Base-by-base conservation (phyloP, 1,140 invertebrate genomes). In the Xylocopa sonorina region DNA sequence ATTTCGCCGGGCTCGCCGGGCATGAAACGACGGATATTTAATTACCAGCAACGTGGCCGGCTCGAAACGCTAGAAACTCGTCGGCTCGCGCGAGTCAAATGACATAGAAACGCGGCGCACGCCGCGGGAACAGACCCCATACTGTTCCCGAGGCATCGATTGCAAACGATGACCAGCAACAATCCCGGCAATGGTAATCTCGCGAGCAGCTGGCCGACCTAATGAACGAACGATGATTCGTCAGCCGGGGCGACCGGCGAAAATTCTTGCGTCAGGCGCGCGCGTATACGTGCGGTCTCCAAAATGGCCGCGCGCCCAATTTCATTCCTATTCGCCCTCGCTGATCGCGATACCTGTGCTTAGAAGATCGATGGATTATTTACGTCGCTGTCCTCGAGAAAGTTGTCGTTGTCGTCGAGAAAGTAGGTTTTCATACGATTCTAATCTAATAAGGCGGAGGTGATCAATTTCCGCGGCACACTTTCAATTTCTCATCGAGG, bases 131-230 rank as follows among this genome's bases (percentile, higher is more conserved):
- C 55, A 67, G 81, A 62, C 82, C 77, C 71, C 76, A 80, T 84
- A 83, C 82, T 68, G 83, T 84, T 84, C 53, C 46, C 58, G 32
- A 38, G 48, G 82, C 82, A 85, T 85, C 84, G 83, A 85, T 85
- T 85, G 84, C 84, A 84, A 81, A 84, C 75, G 84, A 85, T 85
- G 84, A 85, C 79, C 82, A 46, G 84, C 84, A 85, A 85, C 66
- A 84, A 85, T 85, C 82, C 66, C 78, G 78, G 71, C 82, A 81
- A 78, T 84, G 72, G 79, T 84, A 78, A 81, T 81, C 74, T 78
- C 32, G 3, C 46, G 63, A 66, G 84, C 82, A 84, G 74, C 78
- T 84, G 82, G 79, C 43, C 79, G 41, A 75, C 60, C 69, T 85
- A 84, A 85, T 85, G 84, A 81, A 84, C 84, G 46, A 55, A 82